Evolutionary conservation across 2,888 invertebrate species (phyloP).

Genomic region (Netelia melanura): DNA sequence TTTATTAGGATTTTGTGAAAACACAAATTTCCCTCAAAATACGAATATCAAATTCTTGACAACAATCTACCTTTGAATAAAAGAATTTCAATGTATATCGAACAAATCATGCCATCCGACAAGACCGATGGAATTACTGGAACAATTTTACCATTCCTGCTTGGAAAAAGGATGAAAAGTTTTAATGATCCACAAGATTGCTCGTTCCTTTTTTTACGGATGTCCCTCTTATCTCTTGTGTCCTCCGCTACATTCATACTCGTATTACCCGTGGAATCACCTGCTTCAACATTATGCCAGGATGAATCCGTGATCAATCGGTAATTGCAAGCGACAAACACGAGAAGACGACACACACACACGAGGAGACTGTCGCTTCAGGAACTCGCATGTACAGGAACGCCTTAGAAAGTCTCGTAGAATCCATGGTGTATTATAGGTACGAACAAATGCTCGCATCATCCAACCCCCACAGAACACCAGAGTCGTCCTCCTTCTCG

Average conservation of each 20-base stretch:
- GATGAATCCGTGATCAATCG: constrained; percentile 78
- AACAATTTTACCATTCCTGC: constrained; percentile 22
- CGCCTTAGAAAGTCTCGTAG: constrained; percentile 17
- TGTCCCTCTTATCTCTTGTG: constrained; percentile 70
- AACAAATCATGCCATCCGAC: neutral
- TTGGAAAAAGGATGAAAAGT: constrained; percentile 69
- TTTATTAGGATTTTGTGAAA: too few relatives aligned
- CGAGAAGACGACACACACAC: constrained; percentile 70
- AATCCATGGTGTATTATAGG: constrained; percentile 2
- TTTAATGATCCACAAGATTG: constrained; percentile 78
- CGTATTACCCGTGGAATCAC: constrained; percentile 66
- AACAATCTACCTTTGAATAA: too few relatives aligned
- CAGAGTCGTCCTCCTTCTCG: constrained; percentile 27
- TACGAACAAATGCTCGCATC: constrained; percentile 22
- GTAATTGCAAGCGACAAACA: constrained; percentile 77
- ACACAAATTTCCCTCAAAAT: too few relatives aligned
- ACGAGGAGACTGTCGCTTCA: neutral
- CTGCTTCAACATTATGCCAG: constrained; percentile 71
- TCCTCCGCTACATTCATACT: constrained; percentile 44
- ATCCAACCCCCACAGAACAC: constrained; percentile 22
- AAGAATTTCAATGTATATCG: neutral
- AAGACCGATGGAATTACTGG: constrained; percentile 3
- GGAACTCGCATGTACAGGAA: neutral
- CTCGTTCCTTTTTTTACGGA: constrained; percentile 59
- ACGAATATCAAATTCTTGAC: too few relatives aligned